phyloP scores from a whole-genome alignment of 2,797 vertebrate species.

The Aldrovandia affinis region DNA sequence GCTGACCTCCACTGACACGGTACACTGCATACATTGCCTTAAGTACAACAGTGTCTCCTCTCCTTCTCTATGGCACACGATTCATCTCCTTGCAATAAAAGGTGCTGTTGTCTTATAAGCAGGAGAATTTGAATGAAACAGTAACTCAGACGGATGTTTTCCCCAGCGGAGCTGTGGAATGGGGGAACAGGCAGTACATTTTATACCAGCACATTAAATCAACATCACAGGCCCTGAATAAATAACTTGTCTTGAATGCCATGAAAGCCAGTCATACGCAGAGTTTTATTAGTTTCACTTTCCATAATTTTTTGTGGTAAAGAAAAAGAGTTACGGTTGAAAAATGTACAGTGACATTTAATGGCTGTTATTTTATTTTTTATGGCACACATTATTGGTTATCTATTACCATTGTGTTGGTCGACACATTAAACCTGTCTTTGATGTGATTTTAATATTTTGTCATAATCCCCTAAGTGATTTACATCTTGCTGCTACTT shows the following conservation, averaged over 20 bases:
- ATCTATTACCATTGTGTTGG: not conserved
- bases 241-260: slow-evolving; percentile 41
- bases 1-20: not conserved
- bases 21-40: not conserved
- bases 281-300: slow-evolving; percentile 55
- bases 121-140: slow-evolving; percentile 10
- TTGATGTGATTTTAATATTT: not conserved
- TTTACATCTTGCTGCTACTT: not conserved
- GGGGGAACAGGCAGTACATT: slow-evolving; percentile 44
- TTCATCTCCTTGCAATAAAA: slow-evolving; percentile 16
- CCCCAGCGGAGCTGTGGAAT: slow-evolving; percentile 57
- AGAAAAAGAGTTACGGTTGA: slow-evolving; percentile 44
- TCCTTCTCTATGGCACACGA: not conserved
- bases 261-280: slow-evolving; percentile 18
- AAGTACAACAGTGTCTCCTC: not conserved
- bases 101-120: not conserved
- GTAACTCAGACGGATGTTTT: slow-evolving; percentile 68
- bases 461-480: not conserved
- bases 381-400: not conserved
- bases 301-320: slow-evolving; percentile 64
- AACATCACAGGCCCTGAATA: slow-evolving; percentile 55
- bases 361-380: slow-evolving; percentile 36
- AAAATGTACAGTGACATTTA: slow-evolving; percentile 46
- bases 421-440: not conserved
- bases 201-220: slow-evolving; percentile 62